phyloP scores from a whole-genome alignment of 1,140 invertebrate species.

The Caerostris extrusa region DNA sequence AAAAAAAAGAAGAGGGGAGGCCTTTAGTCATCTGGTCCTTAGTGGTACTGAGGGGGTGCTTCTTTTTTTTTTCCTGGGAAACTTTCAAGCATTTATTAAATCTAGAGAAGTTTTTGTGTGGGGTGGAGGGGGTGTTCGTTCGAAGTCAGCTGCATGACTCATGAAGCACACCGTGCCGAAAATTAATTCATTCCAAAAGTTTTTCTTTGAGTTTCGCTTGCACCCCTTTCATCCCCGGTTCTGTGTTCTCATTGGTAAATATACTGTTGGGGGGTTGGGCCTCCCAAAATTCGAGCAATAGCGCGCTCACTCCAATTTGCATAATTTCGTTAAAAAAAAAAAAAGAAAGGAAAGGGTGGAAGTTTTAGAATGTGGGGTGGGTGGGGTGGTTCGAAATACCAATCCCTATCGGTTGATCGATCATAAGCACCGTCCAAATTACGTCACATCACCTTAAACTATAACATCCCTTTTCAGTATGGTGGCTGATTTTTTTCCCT shows the following conservation, averaged over 20 bases:
- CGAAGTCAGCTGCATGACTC: constrained; percentile 47
- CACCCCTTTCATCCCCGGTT: constrained; percentile 48
- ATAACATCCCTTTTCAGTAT: constrained; percentile 74
- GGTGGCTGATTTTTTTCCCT: constrained; percentile 56
- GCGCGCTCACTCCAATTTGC: constrained; percentile 71
- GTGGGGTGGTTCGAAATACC: neutral
- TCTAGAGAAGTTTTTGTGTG: constrained; percentile 21
- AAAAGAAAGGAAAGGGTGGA: neutral
- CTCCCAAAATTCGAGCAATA: constrained; percentile 70
- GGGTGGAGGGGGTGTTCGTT: neutral
- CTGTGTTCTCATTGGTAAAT: constrained; percentile 72
- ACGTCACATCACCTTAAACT: constrained; percentile 77
- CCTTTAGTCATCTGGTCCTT: constrained; percentile 15
- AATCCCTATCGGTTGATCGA: constrained; percentile 73
- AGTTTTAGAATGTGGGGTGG: neutral
- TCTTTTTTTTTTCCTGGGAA: neutral
- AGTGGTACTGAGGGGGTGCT: neutral
- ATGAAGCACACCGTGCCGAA: constrained; percentile 58
- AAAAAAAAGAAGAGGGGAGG: neutral
- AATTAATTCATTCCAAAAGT: constrained; percentile 74
- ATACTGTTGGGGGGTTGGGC: constrained; percentile 60
- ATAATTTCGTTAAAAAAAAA: constrained; percentile 76
- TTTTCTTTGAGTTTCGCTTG: constrained; percentile 66
- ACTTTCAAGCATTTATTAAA: constrained; percentile 56
- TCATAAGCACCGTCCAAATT: constrained; percentile 77